Conservation (phyloP, 2,113 vertebrate genomes). For the Nycticebus coucang region DNA sequence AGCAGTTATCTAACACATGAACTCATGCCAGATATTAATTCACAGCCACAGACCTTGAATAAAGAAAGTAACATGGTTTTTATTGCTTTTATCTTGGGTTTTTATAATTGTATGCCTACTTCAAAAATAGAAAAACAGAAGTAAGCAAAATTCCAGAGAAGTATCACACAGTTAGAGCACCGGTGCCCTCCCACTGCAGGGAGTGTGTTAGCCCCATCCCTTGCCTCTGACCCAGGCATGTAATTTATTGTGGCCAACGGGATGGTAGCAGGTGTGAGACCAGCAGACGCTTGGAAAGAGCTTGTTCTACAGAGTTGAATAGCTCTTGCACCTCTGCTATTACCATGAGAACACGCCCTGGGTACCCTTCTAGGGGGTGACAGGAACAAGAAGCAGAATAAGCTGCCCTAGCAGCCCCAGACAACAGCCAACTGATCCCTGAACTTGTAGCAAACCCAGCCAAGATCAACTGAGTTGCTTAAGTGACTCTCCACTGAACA, state of each 20-base stretch:
- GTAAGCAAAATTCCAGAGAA: background rate
- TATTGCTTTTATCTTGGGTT: constrained; percentile 4
- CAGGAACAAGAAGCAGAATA: background rate
- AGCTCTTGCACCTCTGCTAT: background rate
- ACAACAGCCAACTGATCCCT: background rate
- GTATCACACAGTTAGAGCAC: background rate
- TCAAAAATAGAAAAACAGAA: constrained; percentile 35
- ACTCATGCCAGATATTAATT: background rate
- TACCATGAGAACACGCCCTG: background rate
- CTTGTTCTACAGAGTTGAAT: background rate
- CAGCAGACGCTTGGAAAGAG: constrained; percentile 8
- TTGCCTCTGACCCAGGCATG: background rate
- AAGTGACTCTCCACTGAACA: background rate
- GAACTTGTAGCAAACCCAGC: background rate
- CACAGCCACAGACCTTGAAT: background rate
- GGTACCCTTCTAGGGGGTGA: background rate
- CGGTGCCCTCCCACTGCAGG: background rate
- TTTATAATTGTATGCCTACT: background rate
- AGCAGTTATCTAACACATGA: background rate
- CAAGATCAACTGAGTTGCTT: background rate
- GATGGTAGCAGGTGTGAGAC: background rate
- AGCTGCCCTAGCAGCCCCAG: background rate
- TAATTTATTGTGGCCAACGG: background rate
- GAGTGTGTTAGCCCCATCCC: background rate
- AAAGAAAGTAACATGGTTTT: background rate